phyloP scores from a whole-genome alignment of 2,888 invertebrate genomes.

The Tridacna crocea region DNA sequence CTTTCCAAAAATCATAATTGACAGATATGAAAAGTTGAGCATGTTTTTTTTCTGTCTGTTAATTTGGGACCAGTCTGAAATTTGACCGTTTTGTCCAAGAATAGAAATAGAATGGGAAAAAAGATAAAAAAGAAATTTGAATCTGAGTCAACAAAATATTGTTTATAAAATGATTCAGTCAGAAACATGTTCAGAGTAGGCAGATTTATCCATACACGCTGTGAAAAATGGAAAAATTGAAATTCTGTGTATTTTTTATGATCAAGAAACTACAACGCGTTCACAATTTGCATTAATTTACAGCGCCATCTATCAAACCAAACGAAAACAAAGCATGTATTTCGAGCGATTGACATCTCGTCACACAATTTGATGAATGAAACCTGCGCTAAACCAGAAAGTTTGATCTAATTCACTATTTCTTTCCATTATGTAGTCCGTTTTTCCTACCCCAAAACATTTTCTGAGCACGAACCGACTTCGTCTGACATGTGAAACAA shows the following conservation, averaged over 20 bases:
- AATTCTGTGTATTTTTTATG: neutral
- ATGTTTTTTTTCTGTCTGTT: too few relatives aligned
- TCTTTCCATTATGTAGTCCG: neutral
- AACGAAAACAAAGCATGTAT: constrained; percentile 7
- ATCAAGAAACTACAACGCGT: neutral
- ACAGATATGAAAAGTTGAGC: too few relatives aligned
- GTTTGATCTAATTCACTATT: neutral
- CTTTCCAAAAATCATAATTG: too few relatives aligned
- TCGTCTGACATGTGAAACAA: constrained; percentile 1
- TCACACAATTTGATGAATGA: constrained; percentile 19
- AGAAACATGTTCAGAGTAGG: too few relatives aligned
- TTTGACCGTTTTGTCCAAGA: too few relatives aligned
- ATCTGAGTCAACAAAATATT: too few relatives aligned
- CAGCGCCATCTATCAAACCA: constrained; percentile 10
- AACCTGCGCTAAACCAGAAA: neutral
- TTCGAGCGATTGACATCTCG: neutral
- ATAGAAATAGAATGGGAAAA: too few relatives aligned
- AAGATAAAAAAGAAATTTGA: too few relatives aligned
- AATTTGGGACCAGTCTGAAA: too few relatives aligned
- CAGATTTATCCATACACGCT: too few relatives aligned
- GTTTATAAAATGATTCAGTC: too few relatives aligned
- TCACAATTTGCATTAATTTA: constrained; percentile 24
- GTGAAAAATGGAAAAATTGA: neutral
- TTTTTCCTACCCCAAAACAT: neutral
- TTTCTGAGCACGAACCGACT: neutral